Evolutionary conservation across 2,888 invertebrate species (phyloP).

Genomic region (Saturnia pavonia): DNA sequence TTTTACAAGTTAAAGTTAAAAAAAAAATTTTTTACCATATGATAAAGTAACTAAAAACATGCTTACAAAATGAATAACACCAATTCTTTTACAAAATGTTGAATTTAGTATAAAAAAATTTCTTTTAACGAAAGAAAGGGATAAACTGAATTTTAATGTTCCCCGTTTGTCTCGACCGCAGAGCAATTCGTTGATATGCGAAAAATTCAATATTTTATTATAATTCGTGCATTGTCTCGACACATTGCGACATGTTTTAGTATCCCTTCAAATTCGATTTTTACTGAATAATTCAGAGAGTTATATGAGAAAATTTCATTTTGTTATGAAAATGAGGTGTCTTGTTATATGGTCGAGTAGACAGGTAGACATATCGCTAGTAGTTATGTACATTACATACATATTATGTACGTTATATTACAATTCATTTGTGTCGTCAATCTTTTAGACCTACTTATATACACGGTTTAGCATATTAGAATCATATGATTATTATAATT

Average conservation of each 20-base stretch:
- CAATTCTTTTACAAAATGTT: background rate
- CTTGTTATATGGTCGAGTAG: conserved; percentile 47
- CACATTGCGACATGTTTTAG: conserved; percentile 64
- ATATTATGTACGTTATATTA: no score
- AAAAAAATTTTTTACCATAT: background rate
- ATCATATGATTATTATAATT: no score
- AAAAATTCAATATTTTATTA: conserved; percentile 64
- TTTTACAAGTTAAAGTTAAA: background rate
- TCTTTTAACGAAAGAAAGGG: conserved; percentile 22
- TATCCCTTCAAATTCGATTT: conserved; percentile 63
- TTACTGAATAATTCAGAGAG: conserved; percentile 71
- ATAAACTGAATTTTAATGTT: conserved; percentile 36
- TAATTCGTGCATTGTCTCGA: conserved; percentile 64
- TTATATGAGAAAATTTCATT: conserved; percentile 49
- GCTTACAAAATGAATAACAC: background rate
- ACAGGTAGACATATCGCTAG: background rate
- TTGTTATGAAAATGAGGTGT: conserved; percentile 58
- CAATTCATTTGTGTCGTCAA: no score
- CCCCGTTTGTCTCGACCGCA: conserved; percentile 34
- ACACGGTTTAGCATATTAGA: no score
- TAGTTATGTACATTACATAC: no score
- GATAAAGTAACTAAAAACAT: background rate
- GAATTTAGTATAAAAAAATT: conserved; percentile 1
- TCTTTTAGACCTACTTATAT: no score
- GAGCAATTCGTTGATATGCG: conserved; percentile 35